phyloP scores from a whole-genome alignment of 1,140 invertebrate species.

The Mactra quadrangularis region DNA sequence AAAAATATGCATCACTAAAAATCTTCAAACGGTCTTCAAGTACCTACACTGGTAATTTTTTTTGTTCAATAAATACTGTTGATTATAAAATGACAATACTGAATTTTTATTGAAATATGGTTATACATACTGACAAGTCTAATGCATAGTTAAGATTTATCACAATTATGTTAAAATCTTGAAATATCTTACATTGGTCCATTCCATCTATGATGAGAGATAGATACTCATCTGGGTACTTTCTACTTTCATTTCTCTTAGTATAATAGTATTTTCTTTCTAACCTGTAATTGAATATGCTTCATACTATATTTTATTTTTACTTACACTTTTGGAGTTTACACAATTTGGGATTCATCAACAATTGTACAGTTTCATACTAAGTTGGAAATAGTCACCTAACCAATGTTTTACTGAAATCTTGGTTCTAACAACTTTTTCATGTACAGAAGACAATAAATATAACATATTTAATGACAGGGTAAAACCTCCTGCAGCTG shows the following conservation, averaged over 20 bases:
- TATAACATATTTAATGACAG: too few species aligned
- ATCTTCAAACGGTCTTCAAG: too few species aligned
- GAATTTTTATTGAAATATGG: too few species aligned
- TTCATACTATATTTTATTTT: too few species aligned
- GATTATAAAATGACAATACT: neutral
- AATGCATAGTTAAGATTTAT: too few species aligned
- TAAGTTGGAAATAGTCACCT: neutral
- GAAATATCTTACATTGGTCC: conserved; percentile 10
- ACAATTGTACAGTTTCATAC: too few species aligned
- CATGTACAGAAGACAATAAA: neutral
- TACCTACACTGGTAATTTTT: too few species aligned
- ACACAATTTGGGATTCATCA: too few species aligned
- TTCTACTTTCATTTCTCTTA: neutral
- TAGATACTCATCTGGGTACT: conserved; percentile 5
- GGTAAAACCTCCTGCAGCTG: too few species aligned
- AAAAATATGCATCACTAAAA: too few species aligned
- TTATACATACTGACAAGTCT: too few species aligned
- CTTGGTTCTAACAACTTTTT: neutral
- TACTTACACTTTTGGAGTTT: too few species aligned
- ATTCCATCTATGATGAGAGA: conserved; percentile 30
- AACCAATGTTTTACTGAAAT: neutral
- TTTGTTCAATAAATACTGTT: neutral
- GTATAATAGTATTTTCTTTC: conserved; percentile 33
- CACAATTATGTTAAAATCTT: neutral
- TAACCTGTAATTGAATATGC: conserved; percentile 11